These are phyloP conservation scores for Cantharis rustica DNA, from an alignment of 2,888 invertebrate genomes.

Conservation along the genomic window DNA sequence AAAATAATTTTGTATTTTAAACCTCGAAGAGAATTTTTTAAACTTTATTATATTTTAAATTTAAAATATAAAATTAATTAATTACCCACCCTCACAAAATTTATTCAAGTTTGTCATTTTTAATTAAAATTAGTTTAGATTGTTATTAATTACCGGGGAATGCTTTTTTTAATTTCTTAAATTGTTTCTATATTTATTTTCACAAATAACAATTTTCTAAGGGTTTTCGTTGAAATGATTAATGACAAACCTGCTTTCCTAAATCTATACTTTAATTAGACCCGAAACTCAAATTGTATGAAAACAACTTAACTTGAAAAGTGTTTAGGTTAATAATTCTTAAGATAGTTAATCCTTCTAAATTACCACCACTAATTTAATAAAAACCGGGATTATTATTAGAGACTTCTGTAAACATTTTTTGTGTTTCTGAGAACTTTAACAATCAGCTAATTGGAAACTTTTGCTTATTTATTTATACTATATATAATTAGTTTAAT, in stretches of 20 bases:
- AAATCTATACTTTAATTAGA: conserved; percentile 1
- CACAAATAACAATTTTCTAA: background rate
- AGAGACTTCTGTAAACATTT: background rate
- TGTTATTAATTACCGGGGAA: background rate
- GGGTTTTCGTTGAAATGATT: background rate
- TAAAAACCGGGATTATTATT: background rate
- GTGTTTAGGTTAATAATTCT: background rate
- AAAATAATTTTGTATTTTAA: background rate
- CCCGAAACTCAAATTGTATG: background rate
- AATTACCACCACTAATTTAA: background rate
- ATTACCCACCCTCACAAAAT: background rate
- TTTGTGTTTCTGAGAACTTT: background rate
- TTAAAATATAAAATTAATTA: background rate
- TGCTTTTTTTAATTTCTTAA: background rate
- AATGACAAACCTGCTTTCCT: background rate
- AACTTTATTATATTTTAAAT: background rate
- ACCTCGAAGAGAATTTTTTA: background rate
- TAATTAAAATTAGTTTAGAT: background rate
- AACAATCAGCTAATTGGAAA: background rate
- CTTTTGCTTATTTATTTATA: background rate
- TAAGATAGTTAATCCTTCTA: background rate
- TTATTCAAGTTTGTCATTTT: background rate
- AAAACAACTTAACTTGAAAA: conserved; percentile 3
- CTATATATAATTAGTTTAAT: background rate
- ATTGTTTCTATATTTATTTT: background rate